Percentiles rank a stretch among this genome's conserved stretches.
phyloP scores from a whole-genome alignment of 2,888 invertebrate genomes.

The Macrosiphum euphorbiae region DNA sequence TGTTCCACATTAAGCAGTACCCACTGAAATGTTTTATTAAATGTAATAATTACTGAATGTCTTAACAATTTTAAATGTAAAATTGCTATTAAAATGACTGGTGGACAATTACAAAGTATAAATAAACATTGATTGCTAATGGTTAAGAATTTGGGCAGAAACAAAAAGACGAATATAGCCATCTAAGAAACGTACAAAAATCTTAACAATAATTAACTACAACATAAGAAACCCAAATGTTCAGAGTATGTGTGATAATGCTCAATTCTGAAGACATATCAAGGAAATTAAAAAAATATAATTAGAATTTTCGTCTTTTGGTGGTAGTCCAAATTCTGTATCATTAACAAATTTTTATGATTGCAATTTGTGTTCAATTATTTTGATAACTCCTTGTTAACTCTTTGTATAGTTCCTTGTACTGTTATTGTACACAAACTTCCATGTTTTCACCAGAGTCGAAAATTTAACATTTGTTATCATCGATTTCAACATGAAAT shows the following conservation, averaged over 20 bases:
- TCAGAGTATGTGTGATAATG: background rate
- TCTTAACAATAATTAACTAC: background rate
- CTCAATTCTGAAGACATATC: background rate
- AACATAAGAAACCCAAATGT: background rate
- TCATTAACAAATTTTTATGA: background rate
- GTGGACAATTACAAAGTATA: background rate
- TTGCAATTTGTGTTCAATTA: background rate
- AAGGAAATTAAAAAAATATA: background rate
- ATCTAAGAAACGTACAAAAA: background rate
- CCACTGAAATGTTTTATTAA: background rate
- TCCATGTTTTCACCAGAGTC: background rate
- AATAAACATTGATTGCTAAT: background rate
- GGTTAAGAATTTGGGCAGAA: background rate
- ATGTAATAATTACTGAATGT: background rate
- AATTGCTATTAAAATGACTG: background rate
- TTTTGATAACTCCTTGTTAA: background rate
- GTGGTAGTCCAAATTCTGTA: background rate
- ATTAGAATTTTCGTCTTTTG: background rate
- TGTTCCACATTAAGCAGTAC: background rate
- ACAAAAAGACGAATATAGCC: background rate
- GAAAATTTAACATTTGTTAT: background rate
- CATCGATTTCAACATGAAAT: background rate
- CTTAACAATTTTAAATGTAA: background rate
- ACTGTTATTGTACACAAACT: background rate
- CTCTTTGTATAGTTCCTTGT: no score